Evolutionary conservation across 2,888 invertebrate species (phyloP).

Genomic region (Odontomyia ornata): DNA sequence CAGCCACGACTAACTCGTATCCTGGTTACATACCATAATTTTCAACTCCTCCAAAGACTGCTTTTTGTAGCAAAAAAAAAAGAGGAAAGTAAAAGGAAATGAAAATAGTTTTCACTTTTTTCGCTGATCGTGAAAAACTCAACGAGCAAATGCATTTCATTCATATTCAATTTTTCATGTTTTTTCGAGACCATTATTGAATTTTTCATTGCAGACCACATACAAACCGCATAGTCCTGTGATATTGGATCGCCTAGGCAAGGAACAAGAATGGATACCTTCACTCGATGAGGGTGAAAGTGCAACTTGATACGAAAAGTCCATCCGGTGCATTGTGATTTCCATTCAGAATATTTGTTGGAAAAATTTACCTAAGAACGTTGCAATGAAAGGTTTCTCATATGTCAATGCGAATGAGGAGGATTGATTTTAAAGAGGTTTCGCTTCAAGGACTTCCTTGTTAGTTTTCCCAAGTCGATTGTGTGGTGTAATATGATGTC

Average conservation of each 20-base stretch:
- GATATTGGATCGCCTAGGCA: neutral
- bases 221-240: constrained; percentile 26
- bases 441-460: constrained; percentile 47
- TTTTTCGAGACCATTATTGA: neutral
- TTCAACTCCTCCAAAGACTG: too few species aligned
- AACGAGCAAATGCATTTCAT: constrained; percentile 23
- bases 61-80: neutral
- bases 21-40: too few species aligned
- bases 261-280: constrained; percentile 11
- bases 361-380: constrained; percentile 29
- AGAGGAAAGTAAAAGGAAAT: neutral
- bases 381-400: constrained; percentile 36
- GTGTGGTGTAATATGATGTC: constrained; percentile 35
- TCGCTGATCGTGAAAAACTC: constrained; percentile 21
- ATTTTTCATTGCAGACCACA: neutral
- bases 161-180: constrained; percentile 20
- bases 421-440: constrained; percentile 37
- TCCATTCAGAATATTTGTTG: constrained; percentile 38
- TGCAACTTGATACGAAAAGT: constrained; percentile 49
- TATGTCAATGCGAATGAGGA: constrained; percentile 14
- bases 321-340: constrained; percentile 50
- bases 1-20: neutral
- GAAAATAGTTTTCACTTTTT: constrained; percentile 17
- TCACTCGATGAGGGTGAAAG: constrained; percentile 47
- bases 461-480: constrained; percentile 43